phyloP scores from a whole-genome alignment of 2,113 vertebrate genomes.

The Arvicanthis niloticus region DNA sequence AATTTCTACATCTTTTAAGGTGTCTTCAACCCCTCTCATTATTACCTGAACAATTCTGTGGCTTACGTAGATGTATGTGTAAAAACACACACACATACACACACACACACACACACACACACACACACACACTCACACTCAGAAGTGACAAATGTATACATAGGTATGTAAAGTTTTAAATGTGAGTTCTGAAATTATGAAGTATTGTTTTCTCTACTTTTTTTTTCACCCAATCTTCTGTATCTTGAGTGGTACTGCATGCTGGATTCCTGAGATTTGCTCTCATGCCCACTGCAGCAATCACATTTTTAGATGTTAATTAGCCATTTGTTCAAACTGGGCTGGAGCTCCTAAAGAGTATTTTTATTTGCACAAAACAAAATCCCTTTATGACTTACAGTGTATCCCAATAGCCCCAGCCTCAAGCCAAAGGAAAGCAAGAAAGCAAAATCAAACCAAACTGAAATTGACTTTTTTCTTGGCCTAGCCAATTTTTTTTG shows the following conservation, averaged over 20 bases:
- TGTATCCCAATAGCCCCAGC: background rate
- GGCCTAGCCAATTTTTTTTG: background rate
- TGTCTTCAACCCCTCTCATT: background rate
- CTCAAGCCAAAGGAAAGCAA: background rate
- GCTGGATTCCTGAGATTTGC: background rate
- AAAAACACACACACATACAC: background rate
- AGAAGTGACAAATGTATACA: background rate
- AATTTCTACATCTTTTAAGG: background rate
- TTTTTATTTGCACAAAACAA: slow-evolving; percentile 24
- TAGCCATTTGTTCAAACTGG: background rate
- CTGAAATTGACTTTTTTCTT: background rate
- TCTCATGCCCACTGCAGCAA: background rate
- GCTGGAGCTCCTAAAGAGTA: background rate
- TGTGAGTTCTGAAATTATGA: background rate
- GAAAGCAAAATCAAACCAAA: background rate
- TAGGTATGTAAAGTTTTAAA: background rate
- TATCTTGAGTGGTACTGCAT: background rate
- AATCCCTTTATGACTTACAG: background rate
- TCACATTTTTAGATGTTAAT: slow-evolving; percentile 23
- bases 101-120: background rate
- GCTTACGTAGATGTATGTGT: background rate
- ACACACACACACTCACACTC: background rate
- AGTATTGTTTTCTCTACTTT: background rate
- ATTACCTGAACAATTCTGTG: background rate
- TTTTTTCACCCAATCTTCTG: background rate